Percentiles rank a stretch among this genome's conserved stretches.
Evolutionary conservation across 2,797 vertebrate species (phyloP).

Genomic region (Peromyscus eremicus): DNA sequence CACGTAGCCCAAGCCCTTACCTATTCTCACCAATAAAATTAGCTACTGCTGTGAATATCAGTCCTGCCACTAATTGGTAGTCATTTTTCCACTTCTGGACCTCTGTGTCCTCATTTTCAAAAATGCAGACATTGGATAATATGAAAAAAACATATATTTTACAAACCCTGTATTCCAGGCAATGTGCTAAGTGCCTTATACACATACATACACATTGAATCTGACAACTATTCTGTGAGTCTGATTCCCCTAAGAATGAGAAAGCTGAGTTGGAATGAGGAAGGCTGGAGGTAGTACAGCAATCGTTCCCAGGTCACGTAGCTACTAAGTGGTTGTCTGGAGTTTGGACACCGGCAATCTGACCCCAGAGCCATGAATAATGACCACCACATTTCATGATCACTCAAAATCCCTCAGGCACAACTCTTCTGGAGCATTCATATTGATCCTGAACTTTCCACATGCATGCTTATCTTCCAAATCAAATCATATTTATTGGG

Average conservation of each 20-base stretch:
- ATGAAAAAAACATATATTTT: background rate
- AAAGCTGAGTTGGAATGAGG: background rate
- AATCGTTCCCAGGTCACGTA: background rate
- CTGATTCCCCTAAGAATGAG: conserved; percentile 10
- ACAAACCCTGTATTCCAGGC: background rate
- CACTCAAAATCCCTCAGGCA: conserved; percentile 40
- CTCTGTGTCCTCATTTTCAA: conserved; percentile 45
- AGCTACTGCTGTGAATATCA: background rate
- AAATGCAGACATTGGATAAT: background rate
- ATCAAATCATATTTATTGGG: conserved; percentile 48
- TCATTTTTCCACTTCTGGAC: background rate
- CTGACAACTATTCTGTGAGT: background rate
- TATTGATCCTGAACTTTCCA: conserved; percentile 34
- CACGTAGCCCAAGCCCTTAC: background rate
- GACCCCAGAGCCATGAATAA: background rate
- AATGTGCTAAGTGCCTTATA: conserved; percentile 10
- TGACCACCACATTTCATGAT: conserved; percentile 46
- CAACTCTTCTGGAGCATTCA: conserved; percentile 8
- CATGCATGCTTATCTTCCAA: conserved; percentile 7
- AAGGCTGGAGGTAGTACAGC: background rate
- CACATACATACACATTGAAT: conserved; percentile 20
- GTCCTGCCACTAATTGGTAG: background rate
- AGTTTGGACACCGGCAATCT: background rate
- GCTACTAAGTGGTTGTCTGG: background rate
- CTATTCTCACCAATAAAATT: background rate